These are phyloP conservation scores for Galleria mellonella DNA, from an alignment of 1,140 invertebrate species.

Conservation along the genomic window DNA sequence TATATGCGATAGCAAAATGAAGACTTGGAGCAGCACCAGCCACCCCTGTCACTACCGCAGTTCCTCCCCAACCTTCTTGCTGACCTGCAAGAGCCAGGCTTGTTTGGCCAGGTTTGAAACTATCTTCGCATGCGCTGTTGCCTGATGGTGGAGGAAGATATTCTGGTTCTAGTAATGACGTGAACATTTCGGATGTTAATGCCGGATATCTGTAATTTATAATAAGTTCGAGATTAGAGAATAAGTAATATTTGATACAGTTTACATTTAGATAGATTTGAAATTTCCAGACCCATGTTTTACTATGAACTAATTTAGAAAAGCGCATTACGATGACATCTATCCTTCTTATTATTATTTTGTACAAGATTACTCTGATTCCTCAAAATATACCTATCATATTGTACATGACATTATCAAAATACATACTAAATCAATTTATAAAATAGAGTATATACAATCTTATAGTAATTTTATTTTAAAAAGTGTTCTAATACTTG, in stretches of 20 bases:
- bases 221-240: neutral
- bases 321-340: no score
- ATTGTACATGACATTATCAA: no score
- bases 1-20: constrained; percentile 87
- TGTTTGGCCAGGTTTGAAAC: constrained; percentile 37
- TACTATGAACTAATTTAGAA: no score
- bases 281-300: no score
- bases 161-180: constrained; percentile 84
- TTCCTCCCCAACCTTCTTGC: constrained; percentile 88
- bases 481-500: no score
- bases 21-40: constrained; percentile 85
- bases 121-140: constrained; percentile 61
- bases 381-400: no score
- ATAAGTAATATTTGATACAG: neutral
- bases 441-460: no score
- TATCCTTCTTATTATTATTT: no score
- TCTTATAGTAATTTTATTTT: no score
- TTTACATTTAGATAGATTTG: no score
- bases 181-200: constrained; percentile 86
- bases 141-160: constrained; percentile 52
- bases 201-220: constrained; percentile 74
- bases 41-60: constrained; percentile 87
- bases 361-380: no score
- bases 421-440: no score
- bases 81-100: constrained; percentile 7